These are phyloP conservation scores for Cephus spinipes DNA, from an alignment of 2,888 invertebrate genomes.

Conservation along the genomic window DNA sequence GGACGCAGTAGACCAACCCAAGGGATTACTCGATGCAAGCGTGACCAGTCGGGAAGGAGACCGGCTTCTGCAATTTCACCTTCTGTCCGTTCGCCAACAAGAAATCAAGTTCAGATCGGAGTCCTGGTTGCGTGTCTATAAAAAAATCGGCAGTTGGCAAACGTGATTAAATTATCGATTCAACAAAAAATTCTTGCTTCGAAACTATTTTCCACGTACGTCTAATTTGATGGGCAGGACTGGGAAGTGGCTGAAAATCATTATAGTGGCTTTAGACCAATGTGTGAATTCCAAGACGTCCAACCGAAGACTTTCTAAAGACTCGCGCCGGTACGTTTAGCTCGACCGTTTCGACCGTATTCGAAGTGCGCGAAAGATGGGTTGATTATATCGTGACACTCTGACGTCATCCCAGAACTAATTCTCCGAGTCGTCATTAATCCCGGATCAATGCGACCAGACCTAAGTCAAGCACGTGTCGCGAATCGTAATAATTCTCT, in stretches of 20 bases:
- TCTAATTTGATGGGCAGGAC: neutral
- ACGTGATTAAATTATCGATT: neutral
- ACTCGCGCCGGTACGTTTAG: neutral
- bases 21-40: neutral
- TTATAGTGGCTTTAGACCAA: neutral
- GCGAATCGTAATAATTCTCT: neutral
- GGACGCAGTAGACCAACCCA: neutral
- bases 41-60: neutral
- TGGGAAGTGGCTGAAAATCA: neutral
- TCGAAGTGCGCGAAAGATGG: constrained; percentile 18
- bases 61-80: neutral
- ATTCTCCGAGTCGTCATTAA: constrained; percentile 7
- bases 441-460: constrained; percentile 16
- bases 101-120: neutral
- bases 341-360: neutral
- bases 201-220: neutral
- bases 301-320: constrained; percentile 26
- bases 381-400: constrained; percentile 21
- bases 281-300: constrained; percentile 19
- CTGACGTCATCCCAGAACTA: constrained; percentile 11
- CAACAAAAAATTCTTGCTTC: too few species aligned
- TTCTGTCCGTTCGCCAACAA: neutral
- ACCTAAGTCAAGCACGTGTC: neutral
- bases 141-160: neutral
- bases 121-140: neutral